Base-by-base conservation (phyloP, 2,113 vertebrate species). In the Ictidomys tridecemlineatus region DNA sequence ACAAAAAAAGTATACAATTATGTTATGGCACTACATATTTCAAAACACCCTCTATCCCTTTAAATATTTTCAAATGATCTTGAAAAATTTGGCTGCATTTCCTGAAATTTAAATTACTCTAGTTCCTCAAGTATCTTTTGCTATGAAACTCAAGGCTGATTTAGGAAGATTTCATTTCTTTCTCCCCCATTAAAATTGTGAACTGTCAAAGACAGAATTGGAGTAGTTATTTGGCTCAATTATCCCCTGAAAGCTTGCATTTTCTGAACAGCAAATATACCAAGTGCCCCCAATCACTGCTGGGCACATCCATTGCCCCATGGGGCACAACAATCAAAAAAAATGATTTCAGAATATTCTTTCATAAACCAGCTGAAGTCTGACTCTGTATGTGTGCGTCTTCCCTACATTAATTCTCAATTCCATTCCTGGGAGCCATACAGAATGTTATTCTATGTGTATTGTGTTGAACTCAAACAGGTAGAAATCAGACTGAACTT, bases 51-150 rank as follows among this genome's bases (percentile, higher is more conserved):
- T 17, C 24, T 90, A 13, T 51, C 1, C 17, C 92, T 8, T 76
- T 70, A 51, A 83, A 42, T 80, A 91, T 77, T 78, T 85, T 72
- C 24, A 76, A 86, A 89, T 63, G 76, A 20, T 1, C 58, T 94
- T 69, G 34, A 69, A 88, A 56, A 3, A 4, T 77, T 91, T 82
- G 0, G 0, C 48, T 89, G 28, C 4, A 34, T 78, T 93, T 80
- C 39, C 30, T 85, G 13, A 13, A 89, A 93, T 91, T 85, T 67
- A 87, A 87, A 84, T 91, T 39, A 74, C 26, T 78, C 77, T 56
- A 69, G 82, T 96, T 96, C 26, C 26, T 58, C 5, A 22, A 16
- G 26, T 70, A 28, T 78, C 3, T 69, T 72, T 72, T 85, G 16
- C 39, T 32, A 65, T 79, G 11, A 82, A 84, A 77, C 85, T 87